A percentile compares a stretch with the other conserved stretches of the same genome.
phyloP scores from a whole-genome alignment of 1,140 invertebrate genomes.

The Cepaea nemoralis region DNA sequence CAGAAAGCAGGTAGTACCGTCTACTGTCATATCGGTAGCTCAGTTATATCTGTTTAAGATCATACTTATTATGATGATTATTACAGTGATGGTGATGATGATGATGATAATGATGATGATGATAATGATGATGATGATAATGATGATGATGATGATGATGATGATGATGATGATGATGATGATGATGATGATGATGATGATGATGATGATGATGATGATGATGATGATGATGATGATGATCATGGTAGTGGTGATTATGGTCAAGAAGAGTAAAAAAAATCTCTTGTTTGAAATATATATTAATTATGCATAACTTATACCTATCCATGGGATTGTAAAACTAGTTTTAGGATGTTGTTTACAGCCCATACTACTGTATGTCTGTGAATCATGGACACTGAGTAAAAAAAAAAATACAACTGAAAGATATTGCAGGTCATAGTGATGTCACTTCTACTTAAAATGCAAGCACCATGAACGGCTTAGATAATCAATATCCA shows the following conservation, averaged over 20 bases:
- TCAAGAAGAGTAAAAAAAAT: background rate
- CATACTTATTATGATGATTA: background rate
- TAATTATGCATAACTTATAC: no score
- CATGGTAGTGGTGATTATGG: background rate
- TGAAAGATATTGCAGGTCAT: no score
- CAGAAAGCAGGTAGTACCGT: no score
- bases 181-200: slow-evolving; percentile 1
- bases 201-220: slow-evolving; percentile 1
- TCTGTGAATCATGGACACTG: no score
- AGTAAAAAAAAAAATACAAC: background rate
- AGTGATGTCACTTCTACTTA: no score
- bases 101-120: slow-evolving; percentile 11
- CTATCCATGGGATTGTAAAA: no score
- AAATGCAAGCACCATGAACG: no score
- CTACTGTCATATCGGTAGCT: no score
- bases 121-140: slow-evolving; percentile 10
- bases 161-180: slow-evolving; percentile 10
- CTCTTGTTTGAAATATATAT: background rate
- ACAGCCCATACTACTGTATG: no score
- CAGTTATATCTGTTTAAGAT: no score
- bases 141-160: slow-evolving; percentile 5
- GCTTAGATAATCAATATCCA: no score
- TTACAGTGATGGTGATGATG: slow-evolving; percentile 10
- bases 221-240: slow-evolving; percentile 11
- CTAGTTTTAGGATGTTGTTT: no score